phyloP scores from a whole-genome alignment of 2,113 vertebrate genomes.

The Corythaeola cristata region DNA sequence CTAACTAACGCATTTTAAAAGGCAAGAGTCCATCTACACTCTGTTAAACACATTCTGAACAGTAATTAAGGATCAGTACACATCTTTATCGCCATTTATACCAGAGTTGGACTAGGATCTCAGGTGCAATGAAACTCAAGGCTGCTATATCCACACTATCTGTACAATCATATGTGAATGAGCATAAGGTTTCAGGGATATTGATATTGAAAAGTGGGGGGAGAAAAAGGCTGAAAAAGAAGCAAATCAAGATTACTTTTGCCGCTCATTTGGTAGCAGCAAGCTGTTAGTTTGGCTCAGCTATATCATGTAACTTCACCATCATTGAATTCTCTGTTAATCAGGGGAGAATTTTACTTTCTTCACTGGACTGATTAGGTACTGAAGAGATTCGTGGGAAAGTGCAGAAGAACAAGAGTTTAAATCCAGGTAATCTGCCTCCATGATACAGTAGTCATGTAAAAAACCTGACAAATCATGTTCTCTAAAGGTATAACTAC shows the following conservation, averaged over 20 bases:
- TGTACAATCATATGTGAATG: rapidly evolving
- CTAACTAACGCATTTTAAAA: background rate
- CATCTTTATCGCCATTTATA: background rate
- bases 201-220: background rate
- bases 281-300: background rate
- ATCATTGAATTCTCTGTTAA: background rate
- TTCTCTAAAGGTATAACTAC: background rate
- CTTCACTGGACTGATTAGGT: background rate
- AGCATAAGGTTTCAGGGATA: background rate
- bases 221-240: background rate
- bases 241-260: background rate
- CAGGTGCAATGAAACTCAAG: background rate
- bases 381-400: background rate
- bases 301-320: background rate
- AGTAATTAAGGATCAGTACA: background rate
- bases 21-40: background rate
- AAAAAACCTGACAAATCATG: background rate
- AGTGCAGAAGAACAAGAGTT: background rate
- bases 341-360: background rate
- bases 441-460: background rate
- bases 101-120: background rate
- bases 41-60: background rate
- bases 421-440: background rate
- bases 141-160: background rate
- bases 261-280: background rate